Base-by-base conservation (phyloP, 1,140 invertebrate genomes). In the Lordiphosa clarofinis region DNA sequence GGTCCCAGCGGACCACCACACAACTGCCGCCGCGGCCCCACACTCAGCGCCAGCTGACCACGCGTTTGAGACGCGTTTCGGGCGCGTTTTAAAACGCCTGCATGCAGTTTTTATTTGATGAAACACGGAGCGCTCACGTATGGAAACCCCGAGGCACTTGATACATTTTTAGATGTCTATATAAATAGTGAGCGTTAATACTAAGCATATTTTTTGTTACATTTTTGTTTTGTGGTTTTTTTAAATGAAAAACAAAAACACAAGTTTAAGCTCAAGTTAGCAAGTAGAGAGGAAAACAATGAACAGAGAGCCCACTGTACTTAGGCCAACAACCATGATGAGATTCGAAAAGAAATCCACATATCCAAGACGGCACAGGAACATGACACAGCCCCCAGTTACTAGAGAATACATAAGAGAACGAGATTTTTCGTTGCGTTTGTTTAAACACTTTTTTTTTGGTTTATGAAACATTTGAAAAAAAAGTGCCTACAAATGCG, bases 401-500 rank as follows among this genome's bases (percentile, higher is more conserved):
- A 79, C 15, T 58, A 58, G 49, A 54, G 49, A 39, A 56, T 21
- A 53, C 33, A 53, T 54, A 63, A 31, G 21, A 31, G 8, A 38
- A 43, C 21, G 28, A 42, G 11, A 35, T 11, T 47, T 53, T 54
- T 54, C 7, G n/a, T 33, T 33, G 52, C 31, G 24, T 43, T 54
- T 7, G 36, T 53, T 56, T 35, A 12, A 5, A 5, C 28, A 31
- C 28, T 31, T 31, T 40, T 44, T 82, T 81, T 81, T 82, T 63
- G 57, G 76, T 81, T 78, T 76, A 52, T 71, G 61, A 79, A 82
- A 82, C 75, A 81, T 67, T 60, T 31, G 28, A 8, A 31, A 31
- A 31, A 31, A 47, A 81, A 81, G 75, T 79, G 75, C 75, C 75
- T 79, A 61, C 35, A 81, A 78, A 61, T 54, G 46, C 62, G 64